Conservation (phyloP, 2,113 vertebrate species). For the Nycticryphes semicollaris region DNA sequence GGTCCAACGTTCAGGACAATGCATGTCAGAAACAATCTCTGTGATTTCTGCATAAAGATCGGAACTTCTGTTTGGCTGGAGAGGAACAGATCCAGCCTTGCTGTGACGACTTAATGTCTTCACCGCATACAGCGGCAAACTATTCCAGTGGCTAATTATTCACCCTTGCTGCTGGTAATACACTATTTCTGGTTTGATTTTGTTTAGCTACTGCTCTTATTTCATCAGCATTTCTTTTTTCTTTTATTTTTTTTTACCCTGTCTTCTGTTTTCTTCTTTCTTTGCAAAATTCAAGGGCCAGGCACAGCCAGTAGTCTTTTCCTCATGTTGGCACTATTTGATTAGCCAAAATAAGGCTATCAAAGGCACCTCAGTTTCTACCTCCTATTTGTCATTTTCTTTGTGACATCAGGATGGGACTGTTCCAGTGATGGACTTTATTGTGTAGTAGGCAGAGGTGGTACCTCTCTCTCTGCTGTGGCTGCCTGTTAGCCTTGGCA, state of each 20-base stretch:
- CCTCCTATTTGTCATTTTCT: background rate
- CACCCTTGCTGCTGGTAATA: background rate
- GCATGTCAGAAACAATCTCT: background rate
- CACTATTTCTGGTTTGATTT: constrained; percentile 14
- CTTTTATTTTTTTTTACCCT: background rate
- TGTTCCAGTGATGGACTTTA: background rate
- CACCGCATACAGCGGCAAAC: background rate
- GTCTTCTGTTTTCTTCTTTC: background rate
- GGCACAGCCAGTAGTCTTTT: background rate
- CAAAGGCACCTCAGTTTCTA: background rate
- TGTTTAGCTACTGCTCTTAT: background rate
- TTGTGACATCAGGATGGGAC: background rate
- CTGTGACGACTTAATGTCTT: background rate
- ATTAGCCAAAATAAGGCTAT: background rate
- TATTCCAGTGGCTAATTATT: background rate
- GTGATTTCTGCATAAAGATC: background rate
- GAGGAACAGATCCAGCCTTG: background rate
- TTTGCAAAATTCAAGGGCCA: background rate
- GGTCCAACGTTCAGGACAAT: background rate
- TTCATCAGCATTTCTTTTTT: background rate
- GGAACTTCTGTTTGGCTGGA: background rate
- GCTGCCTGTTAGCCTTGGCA: background rate
- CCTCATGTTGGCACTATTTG: background rate
- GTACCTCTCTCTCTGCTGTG: background rate
- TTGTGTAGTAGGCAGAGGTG: background rate